Percentiles rank a stretch among this genome's conserved stretches.
These are phyloP conservation scores for Betta splendens DNA, from an alignment of 2,797 vertebrate species.

Conservation along the genomic window DNA sequence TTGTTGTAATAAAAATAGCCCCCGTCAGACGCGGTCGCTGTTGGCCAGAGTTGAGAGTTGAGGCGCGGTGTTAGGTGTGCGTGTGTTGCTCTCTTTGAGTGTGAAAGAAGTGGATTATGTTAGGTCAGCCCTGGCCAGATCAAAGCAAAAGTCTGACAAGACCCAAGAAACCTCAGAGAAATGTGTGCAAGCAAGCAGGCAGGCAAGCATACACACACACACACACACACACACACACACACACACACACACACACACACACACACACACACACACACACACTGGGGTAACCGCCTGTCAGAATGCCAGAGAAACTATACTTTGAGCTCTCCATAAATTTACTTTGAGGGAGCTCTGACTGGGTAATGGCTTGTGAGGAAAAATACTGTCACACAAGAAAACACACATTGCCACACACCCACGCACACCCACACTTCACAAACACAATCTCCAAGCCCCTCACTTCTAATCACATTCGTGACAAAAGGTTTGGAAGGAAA, in stretches of 20 bases:
- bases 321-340: conserved; percentile 69
- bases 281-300: conserved; percentile 55
- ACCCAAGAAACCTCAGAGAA: conserved; percentile 61
- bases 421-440: conserved; percentile 24
- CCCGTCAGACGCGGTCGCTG: conserved; percentile 29
- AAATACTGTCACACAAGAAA: conserved; percentile 51
- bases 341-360: conserved; percentile 66
- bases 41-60: conserved; percentile 50
- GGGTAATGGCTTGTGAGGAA: conserved; percentile 59
- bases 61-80: conserved; percentile 53
- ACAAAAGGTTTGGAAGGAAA: conserved; percentile 64
- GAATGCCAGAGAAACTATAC: conserved; percentile 62
- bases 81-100: conserved; percentile 59
- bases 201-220: conserved; percentile 1
- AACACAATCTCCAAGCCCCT: conserved; percentile 43
- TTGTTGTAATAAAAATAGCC: conserved; percentile 27
- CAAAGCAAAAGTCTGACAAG: conserved; percentile 71
- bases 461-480: conserved; percentile 44
- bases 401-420: conserved; percentile 12
- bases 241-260: background rate
- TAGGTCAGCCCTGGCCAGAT: conserved; percentile 71
- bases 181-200: conserved; percentile 48
- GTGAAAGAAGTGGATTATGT: conserved; percentile 63
- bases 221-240: conserved; percentile 26
- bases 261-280: conserved; percentile 16